phyloP scores from a whole-genome alignment of 1,140 invertebrate species.

The Wasmannia auropunctata region DNA sequence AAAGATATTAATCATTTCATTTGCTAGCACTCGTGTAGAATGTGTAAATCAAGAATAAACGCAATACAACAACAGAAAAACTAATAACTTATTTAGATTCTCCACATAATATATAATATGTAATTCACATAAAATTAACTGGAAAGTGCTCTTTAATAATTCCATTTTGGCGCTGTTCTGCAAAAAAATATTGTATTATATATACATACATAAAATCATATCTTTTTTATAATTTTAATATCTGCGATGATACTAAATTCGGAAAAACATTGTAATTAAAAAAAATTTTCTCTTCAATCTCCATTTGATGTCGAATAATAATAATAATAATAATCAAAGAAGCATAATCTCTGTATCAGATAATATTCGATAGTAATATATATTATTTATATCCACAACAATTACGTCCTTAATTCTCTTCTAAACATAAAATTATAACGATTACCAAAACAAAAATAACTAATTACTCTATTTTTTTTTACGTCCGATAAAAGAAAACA shows the following conservation, averaged over 20 bases:
- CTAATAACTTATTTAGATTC: background rate
- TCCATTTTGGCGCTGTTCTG: background rate
- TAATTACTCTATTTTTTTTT: background rate
- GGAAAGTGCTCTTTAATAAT: background rate
- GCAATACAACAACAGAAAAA: background rate
- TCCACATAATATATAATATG: background rate
- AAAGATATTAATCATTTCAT: slow-evolving; percentile 5
- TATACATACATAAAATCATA: background rate
- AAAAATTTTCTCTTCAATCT: background rate
- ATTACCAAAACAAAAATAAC: background rate
- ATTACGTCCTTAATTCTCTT: background rate
- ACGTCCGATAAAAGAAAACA: background rate
- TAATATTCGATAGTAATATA: background rate
- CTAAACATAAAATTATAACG: background rate
- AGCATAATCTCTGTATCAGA: background rate
- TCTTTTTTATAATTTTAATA: background rate
- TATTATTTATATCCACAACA: background rate
- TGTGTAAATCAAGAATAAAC: slow-evolving; percentile 29
- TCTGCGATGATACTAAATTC: background rate
- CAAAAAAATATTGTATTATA: slow-evolving; percentile 2
- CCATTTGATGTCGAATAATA: background rate
- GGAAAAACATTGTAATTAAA: background rate
- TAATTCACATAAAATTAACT: background rate
- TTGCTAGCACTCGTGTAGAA: slow-evolving; percentile 37
- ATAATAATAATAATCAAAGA: background rate